Evolutionary conservation across 2,888 invertebrate species (phyloP), one percentile per base, ranked within the genome.

Genomic region (Acleris sparsana): DNA sequence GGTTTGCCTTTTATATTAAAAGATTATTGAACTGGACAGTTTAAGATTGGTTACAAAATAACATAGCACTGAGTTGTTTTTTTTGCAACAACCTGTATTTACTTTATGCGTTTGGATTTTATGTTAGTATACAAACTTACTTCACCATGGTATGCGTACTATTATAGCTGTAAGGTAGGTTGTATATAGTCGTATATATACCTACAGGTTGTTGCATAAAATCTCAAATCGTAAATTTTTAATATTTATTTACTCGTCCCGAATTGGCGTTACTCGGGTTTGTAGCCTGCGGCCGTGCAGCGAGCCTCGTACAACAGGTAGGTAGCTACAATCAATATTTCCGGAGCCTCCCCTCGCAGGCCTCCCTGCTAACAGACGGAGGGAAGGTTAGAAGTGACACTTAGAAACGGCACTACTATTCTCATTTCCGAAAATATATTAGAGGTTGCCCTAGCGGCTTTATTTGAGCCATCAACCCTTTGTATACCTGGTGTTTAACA

Each of bases 301-400:
- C 55, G 59, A 7, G 57, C 57, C 3, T 49, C 73, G 74, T 73
- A 83, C 80, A 82, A 84, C 82, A 84, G 83, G 83, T 84, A 69
- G 70, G 71, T 59, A 73, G 73, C 72, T 73, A 84, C 83, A 86
- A 87, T 86, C 87, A 75, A 87, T 87, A 87, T 82, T 82, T 79
- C 83, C 80, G 78, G 76, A 74, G 73, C 70, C 63, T 70, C 72
- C 75, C 70, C 72, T 72, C 71, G 73, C 78, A 79, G 75, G 75
- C 72, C 72, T 72, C 62, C 73, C 71, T 66, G 73, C 71, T 78
- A 77, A 80, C 75, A 82, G 84, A 80, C 74, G 70, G 69, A 73
- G 71, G 75, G 84, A 84, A 78, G 77, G 73, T 78, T 80, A 83
- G 81, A 84, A 65, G 74, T 76, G 81, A 74, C 81, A 76, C 73